Conservation (phyloP, 2,797 vertebrate genomes). For the Gallirallus australis region DNA sequence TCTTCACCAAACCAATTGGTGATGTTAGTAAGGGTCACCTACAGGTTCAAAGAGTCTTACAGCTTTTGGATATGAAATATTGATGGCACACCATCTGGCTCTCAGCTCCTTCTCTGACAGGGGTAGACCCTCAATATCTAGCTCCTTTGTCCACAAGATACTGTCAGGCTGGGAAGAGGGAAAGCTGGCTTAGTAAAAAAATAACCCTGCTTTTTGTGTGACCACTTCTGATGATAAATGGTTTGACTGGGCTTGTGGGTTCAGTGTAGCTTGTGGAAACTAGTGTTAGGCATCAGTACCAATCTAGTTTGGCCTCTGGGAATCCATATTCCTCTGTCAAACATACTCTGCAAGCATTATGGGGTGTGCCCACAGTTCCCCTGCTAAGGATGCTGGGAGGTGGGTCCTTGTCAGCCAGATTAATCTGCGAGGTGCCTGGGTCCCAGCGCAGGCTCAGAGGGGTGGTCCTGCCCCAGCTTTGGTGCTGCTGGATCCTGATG, state of each 20-base stretch:
- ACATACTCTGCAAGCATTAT: background rate
- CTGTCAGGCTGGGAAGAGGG: background rate
- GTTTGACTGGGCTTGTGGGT: background rate
- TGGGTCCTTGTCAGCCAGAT: background rate
- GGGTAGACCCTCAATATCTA: too few relatives aligned
- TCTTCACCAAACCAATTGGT: background rate
- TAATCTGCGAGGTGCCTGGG: background rate
- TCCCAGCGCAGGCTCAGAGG: background rate
- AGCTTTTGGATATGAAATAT: background rate
- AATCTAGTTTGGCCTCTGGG: background rate
- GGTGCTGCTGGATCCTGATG: fast-evolving
- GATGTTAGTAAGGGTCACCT: fast-evolving
- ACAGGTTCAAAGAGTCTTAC: background rate
- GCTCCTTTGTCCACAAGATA: background rate
- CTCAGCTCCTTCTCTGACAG: background rate
- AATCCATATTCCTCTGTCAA: background rate
- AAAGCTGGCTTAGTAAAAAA: background rate
- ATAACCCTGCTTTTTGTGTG: background rate
- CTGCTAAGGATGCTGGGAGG: background rate
- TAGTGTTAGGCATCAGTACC: background rate
- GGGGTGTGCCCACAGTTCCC: background rate
- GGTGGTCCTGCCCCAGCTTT: background rate
- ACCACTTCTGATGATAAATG: background rate
- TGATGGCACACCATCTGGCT: background rate
- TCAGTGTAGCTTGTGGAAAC: background rate